Base-by-base conservation (phyloP, 1,140 invertebrate species). In the Leptinotarsa undecemlineata region DNA sequence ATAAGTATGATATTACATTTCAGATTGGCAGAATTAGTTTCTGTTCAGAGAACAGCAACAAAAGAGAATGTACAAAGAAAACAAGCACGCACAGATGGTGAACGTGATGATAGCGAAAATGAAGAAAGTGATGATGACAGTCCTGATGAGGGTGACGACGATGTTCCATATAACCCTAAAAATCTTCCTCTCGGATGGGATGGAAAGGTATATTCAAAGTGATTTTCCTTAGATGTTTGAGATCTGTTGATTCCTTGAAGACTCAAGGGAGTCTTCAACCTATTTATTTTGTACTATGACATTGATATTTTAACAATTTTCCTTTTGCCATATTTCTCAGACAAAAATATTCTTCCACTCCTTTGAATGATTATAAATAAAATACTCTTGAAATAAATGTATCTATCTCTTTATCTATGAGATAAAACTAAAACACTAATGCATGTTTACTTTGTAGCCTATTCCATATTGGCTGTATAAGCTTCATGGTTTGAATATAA, bases 391-490 rank as follows among this genome's bases (percentile, higher is more conserved):
- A 33, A 33, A 33, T 33, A 8, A 33, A 6, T 33, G 26, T 33
- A 33, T 33, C 5, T 26, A 5, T 1, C 26, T 26, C 4, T 26
- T 4, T 26, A 33, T 33, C 6, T 33, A 33, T 6, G 8, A 11
- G 33, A 42, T 42, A 42, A 42, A 42, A 42, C 33, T 42, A 42
- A 42, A 42, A 42, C 33, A 42, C 33, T 11, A 42, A 42, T 8
- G 11, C 33, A 42, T 42, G 33, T 42, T 42, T 61, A 21, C 15
- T n/a, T 61, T 57, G 15, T 80, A 92, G 88, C 97, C 97, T 1
- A 99, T 99, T 82, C 98, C 98, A 0, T 99, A 99, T 86, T 99
- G 98, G 98, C 86, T 99, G 33, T 99, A 99, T 85, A 99, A 99
- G 88, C 87, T 99, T 6, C 98, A 99, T 85, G 98, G 98, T 1